phyloP scores from a whole-genome alignment of 2,797 vertebrate species.

The Manis javanica region DNA sequence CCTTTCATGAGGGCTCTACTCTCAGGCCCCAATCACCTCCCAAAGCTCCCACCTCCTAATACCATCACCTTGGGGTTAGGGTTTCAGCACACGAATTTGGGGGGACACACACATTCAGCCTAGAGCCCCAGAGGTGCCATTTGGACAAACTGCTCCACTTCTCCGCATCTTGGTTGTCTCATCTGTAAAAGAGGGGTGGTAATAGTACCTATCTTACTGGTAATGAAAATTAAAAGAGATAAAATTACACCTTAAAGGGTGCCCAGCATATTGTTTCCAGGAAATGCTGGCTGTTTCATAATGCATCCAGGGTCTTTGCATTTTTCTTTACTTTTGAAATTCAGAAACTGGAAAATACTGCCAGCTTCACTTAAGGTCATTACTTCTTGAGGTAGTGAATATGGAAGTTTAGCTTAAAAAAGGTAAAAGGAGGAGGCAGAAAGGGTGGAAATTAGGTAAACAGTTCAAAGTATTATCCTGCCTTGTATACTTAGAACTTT shows the following conservation, averaged over 20 bases:
- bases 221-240: neutral
- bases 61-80: neutral
- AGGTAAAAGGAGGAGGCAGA: neutral
- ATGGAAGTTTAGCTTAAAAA: neutral
- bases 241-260: neutral
- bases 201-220: neutral
- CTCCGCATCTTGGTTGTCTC: neutral
- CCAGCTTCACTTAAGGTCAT: neutral
- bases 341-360: neutral
- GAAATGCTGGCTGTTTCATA: neutral
- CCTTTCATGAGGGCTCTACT: neutral
- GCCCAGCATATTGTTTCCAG: neutral
- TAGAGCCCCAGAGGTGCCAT: neutral
- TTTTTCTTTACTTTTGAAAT: conserved; percentile 13
- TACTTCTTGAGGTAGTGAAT: neutral
- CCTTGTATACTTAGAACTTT: neutral
- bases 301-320: neutral
- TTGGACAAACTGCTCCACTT: neutral
- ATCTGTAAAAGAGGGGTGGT: neutral
- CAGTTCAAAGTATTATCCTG: neutral
- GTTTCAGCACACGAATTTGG: neutral
- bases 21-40: neutral
- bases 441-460: neutral
- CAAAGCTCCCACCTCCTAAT: neutral
- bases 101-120: neutral